Base-by-base conservation (phyloP, 1,140 invertebrate genomes). In the Macrotrachela quadricornifera region DNA sequence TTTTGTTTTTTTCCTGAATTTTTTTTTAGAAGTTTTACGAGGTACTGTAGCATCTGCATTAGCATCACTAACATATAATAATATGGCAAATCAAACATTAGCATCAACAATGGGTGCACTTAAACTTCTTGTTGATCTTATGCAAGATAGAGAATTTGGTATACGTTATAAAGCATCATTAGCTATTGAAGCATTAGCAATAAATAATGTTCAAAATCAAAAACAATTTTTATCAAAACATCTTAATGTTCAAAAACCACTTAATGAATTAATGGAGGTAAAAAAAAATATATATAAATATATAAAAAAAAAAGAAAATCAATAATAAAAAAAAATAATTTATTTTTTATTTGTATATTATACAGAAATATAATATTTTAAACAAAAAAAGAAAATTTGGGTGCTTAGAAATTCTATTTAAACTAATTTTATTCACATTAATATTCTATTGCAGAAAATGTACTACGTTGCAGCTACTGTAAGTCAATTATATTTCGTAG, bases 251-350 rank as follows among this genome's bases (percentile, higher is more conserved):
- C 63, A 62, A 11, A 65, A 62, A 51, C 62, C 61, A 16, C 57
- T 71, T n/a, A 60, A 67, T 17, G 59, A 62, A 47, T 55, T 71
- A 1, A 50, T 71, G 0, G 69, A 71, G 64, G 69, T 71, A 58
- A 40, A 36, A n/a, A n/a, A n/a, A n/a, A n/a, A n/a, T n/a, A n/a
- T n/a, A n/a, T n/a, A n/a, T n/a, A n/a, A n/a, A n/a, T n/a, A n/a
- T n/a, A n/a, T n/a, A n/a, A n/a, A n/a, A n/a, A n/a, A n/a, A n/a
- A n/a, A n/a, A n/a, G n/a, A n/a, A n/a, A n/a, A n/a, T n/a, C n/a
- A n/a, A n/a, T n/a, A n/a, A n/a, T n/a, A n/a, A n/a, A n/a, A n/a
- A n/a, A n/a, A n/a, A n/a, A n/a, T n/a, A n/a, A n/a, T n/a, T n/a
- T n/a, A n/a, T n/a, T n/a, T n/a, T n/a, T n/a, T n/a, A n/a, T n/a